phyloP scores from a whole-genome alignment of 1,140 invertebrate species.

The Bombus pascuorum region DNA sequence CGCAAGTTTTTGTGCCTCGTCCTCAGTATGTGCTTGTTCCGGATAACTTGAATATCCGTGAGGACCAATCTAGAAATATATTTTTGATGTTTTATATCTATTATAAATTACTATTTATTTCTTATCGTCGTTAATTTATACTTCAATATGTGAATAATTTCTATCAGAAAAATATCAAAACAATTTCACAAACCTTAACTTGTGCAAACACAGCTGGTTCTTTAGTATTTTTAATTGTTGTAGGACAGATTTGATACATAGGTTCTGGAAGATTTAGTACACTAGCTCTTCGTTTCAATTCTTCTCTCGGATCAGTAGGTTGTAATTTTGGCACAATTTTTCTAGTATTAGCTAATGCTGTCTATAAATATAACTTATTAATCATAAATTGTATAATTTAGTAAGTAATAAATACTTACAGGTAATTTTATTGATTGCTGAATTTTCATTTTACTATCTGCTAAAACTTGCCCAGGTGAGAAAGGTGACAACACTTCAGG shows the following conservation, averaged over 20 bases:
- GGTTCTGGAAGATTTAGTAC: constrained; percentile 59
- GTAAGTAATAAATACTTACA: constrained; percentile 1
- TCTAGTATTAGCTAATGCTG: neutral
- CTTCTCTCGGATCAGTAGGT: constrained; percentile 59
- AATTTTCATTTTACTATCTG: constrained; percentile 13
- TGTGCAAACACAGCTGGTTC: constrained; percentile 56
- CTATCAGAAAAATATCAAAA: neutral
- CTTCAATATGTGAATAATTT: neutral
- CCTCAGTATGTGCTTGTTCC: constrained; percentile 81
- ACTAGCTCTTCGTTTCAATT: constrained; percentile 40
- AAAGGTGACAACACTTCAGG: constrained; percentile 38
- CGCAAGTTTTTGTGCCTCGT: constrained; percentile 83
- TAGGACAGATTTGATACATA: constrained; percentile 61
- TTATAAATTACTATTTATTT: neutral
- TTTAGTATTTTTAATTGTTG: constrained; percentile 39
- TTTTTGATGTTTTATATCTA: neutral
- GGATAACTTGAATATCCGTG: constrained; percentile 81
- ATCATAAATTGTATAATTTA: constrained; percentile 2
- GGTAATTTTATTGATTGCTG: neutral
- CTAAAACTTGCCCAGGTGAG: constrained; percentile 45
- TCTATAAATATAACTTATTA: constrained; percentile 19
- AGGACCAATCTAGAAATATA: constrained; percentile 38
- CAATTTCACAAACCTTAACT: constrained; percentile 71
- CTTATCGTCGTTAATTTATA: neutral
- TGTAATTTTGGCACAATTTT: neutral